Percentiles rank a stretch among this genome's conserved stretches.
These are phyloP conservation scores for Amphiduros pacificus DNA, from an alignment of 2,888 invertebrate genomes.

Conservation along the genomic window DNA sequence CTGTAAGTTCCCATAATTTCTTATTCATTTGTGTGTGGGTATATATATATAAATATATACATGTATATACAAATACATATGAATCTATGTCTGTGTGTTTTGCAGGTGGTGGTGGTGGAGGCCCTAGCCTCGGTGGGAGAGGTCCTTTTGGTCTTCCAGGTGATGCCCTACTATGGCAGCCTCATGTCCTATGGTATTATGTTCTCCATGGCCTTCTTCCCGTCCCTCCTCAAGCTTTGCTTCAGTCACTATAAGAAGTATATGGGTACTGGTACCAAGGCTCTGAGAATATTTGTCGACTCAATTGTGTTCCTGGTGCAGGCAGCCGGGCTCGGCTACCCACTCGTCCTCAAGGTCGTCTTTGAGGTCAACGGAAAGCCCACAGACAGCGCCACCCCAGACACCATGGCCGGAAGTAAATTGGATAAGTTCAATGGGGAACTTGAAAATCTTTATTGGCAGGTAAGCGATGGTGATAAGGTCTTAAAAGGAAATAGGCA, in stretches of 20 bases:
- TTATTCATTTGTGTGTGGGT: no score
- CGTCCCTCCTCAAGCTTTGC: conserved; percentile 66
- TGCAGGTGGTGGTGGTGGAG: conserved; percentile 3
- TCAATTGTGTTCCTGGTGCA: neutral
- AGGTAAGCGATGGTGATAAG: no score
- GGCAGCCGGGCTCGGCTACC: neutral
- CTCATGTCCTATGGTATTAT: conserved; percentile 70
- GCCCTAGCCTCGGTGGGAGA: conserved; percentile 4
- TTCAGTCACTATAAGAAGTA: conserved; percentile 53
- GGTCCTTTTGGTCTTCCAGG: neutral
- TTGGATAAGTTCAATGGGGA: no score
- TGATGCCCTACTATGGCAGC: conserved; percentile 16
- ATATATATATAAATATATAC: no score
- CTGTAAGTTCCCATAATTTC: conserved; percentile 41
- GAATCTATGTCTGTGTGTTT: neutral
- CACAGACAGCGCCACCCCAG: no score
- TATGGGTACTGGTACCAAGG: neutral
- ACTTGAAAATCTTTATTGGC: no score
- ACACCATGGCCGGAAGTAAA: no score
- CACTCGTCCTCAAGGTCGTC: no score
- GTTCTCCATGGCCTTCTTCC: conserved; percentile 87
- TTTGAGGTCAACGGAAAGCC: no score
- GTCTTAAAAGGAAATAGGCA: no score
- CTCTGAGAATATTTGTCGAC: neutral
- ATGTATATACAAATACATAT: neutral